Base-by-base conservation (phyloP, 2,113 vertebrate species). In the Malurus melanocephalus region DNA sequence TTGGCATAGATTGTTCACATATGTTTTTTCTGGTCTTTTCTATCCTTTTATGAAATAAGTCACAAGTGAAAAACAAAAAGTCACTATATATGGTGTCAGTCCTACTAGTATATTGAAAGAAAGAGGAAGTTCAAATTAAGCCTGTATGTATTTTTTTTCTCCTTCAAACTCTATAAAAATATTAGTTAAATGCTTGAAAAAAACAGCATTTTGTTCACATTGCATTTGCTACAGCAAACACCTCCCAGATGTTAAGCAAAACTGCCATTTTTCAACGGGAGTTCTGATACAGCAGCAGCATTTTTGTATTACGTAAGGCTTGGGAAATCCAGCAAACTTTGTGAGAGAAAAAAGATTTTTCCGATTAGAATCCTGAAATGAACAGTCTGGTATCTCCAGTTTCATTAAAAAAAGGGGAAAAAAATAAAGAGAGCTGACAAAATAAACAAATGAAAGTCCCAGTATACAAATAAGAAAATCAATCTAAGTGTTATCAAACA, bases 341-440 rank as follows among this genome's bases (percentile, higher is more conserved):
- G 28, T 53, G 38, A 62, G 15, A 89, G 20, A 69, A 87, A 57
- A 8, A 82, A 16, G 7, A 46, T 64, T 62, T 75, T 80, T 10
- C 64, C 72, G 40, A 79, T 69, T 38, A 76, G 16, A 85, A 38
- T 38, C 13, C 7, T 66, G 35, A 73, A 79, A 84, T 51, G 11
- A 89, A 59, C 3, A 1, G 23, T 3, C 6, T 68, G 16, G 4
- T 68, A 42, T 62, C 13, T 88, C 40, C 17, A 32, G 26, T 45
- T 77, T 59, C 3, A 55, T 33, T 59, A 1, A 46, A 43, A 32
- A 19, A 18, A 3, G 6, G 6, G 18, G 13, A 6, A 27, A 48
- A 24, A 6, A 49, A 23, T 27, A 61, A 76, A 14, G 7, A 60
- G 1, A 24, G 4, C 1, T 0, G 0, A 51, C 2, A 33, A 80